Percentiles rank a stretch among this genome's conserved stretches.
phyloP scores from a whole-genome alignment of 2,113 vertebrate species.

The Mus musculus region DNA sequence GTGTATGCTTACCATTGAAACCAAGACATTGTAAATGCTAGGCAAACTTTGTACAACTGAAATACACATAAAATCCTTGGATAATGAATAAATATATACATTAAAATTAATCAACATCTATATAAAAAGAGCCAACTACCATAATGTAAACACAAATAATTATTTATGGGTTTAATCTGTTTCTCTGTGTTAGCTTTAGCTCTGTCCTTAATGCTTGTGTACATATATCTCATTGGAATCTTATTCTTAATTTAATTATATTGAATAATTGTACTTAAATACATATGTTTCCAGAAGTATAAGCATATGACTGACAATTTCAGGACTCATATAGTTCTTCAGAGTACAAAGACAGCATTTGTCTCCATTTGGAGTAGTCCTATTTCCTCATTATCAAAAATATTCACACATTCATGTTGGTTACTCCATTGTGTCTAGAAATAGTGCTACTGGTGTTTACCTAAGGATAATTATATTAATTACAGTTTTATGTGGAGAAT shows the following conservation, averaged over 20 bases:
- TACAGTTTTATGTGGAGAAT: constrained; percentile 37
- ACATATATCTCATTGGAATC: background rate
- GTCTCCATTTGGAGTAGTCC: background rate
- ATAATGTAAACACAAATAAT: background rate
- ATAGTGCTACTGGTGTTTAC: background rate
- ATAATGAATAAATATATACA: background rate
- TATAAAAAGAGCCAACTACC: background rate
- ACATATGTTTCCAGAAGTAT: background rate
- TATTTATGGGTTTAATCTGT: background rate
- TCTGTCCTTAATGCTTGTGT: background rate
- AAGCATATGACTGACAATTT: background rate
- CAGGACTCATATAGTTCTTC: background rate
- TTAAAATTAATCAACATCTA: background rate
- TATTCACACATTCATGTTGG: background rate
- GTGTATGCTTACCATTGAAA: background rate
- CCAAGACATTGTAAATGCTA: background rate
- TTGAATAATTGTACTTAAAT: background rate
- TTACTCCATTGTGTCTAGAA: background rate
- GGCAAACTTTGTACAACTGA: background rate
- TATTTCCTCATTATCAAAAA: background rate
- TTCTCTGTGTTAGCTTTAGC: background rate
- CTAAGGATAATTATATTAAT: constrained; percentile 52
- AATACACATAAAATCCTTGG: background rate
- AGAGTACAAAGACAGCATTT: background rate
- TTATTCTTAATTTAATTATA: background rate